Percentiles rank a stretch among this genome's conserved stretches.
These are phyloP conservation scores for Apodemus speciosus DNA, from an alignment of 2,113 vertebrate genomes.

Conservation along the genomic window DNA sequence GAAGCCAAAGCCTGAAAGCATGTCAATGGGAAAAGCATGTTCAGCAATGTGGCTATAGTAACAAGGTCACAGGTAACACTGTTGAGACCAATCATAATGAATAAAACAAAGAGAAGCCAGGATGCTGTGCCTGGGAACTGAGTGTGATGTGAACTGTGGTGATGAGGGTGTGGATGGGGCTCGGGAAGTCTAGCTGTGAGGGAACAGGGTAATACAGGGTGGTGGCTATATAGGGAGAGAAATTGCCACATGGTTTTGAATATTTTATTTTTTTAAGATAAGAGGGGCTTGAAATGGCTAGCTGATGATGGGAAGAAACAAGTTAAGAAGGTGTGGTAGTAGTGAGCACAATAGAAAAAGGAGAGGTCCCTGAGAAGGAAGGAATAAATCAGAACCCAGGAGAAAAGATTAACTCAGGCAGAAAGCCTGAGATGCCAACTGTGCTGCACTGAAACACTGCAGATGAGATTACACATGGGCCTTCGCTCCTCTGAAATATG, in stretches of 20 bases:
- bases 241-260: neutral
- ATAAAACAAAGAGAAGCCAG: neutral
- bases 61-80: neutral
- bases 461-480: neutral
- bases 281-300: slow-evolving; percentile 34
- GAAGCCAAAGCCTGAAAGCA: neutral
- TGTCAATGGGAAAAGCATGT: neutral
- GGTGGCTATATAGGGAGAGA: neutral
- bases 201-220: neutral
- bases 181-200: slow-evolving; percentile 46
- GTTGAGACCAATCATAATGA: neutral
- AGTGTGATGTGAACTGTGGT: neutral
- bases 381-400: neutral
- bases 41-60: neutral
- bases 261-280: slow-evolving; percentile 73
- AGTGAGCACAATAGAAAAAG: slow-evolving; percentile 28
- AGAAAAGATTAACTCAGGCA: slow-evolving; percentile 44
- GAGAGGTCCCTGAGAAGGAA: slow-evolving; percentile 61
- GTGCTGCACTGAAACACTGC: neutral
- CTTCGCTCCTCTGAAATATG: neutral
- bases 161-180: neutral
- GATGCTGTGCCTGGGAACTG: neutral
- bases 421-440: neutral
- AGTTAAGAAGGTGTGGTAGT: slow-evolving; percentile 37
- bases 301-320: slow-evolving; percentile 49